phyloP scores from a whole-genome alignment of 1,140 invertebrate genomes.

The Maniola jurtina region DNA sequence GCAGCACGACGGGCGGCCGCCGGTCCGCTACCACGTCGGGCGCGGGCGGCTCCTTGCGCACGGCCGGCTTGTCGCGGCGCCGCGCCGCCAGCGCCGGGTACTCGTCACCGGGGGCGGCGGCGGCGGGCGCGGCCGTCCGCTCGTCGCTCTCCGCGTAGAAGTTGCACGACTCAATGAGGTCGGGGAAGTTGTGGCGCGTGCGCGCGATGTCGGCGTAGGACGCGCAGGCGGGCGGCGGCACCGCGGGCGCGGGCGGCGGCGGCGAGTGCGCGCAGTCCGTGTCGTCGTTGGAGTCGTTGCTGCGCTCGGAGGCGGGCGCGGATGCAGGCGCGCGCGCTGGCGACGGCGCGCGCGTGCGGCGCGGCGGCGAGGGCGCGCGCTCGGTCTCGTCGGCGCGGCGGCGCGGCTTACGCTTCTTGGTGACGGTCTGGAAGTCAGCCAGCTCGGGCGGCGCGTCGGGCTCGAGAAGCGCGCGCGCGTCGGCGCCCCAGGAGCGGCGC shows the following conservation, averaged over 20 bases:
- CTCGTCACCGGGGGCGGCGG: conserved; percentile 25
- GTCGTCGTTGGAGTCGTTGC: conserved; percentile 85
- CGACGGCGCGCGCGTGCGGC: conserved; percentile 35
- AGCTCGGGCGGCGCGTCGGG: conserved; percentile 54
- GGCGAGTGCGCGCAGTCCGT: conserved; percentile 85
- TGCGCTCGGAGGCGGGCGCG: conserved; percentile 85
- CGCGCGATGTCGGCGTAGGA: conserved; percentile 88
- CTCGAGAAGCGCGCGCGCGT: conserved; percentile 41
- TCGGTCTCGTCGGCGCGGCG: conserved; percentile 34
- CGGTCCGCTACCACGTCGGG: conserved; percentile 66
- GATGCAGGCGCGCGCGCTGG: conserved; percentile 75
- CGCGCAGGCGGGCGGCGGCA: conserved; percentile 79
- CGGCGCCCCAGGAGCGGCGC: conserved; percentile 60
- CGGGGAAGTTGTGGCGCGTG: conserved; percentile 76
- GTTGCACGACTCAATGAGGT: conserved; percentile 75
- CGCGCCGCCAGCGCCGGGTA: conserved; percentile 52
- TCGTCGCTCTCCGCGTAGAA: conserved; percentile 58
- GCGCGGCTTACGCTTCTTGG: conserved; percentile 85
- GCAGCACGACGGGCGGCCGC: conserved; percentile 82
- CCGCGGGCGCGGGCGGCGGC: conserved; percentile 33
- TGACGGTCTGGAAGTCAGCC: conserved; percentile 85
- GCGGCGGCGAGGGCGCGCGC: conserved; percentile 23
- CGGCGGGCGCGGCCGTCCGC: conserved; percentile 28
- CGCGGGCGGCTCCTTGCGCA: conserved; percentile 41
- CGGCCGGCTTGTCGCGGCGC: conserved; percentile 24